Base-by-base conservation (phyloP, 2,797 vertebrate genomes). In the Sternotherus odoratus region DNA sequence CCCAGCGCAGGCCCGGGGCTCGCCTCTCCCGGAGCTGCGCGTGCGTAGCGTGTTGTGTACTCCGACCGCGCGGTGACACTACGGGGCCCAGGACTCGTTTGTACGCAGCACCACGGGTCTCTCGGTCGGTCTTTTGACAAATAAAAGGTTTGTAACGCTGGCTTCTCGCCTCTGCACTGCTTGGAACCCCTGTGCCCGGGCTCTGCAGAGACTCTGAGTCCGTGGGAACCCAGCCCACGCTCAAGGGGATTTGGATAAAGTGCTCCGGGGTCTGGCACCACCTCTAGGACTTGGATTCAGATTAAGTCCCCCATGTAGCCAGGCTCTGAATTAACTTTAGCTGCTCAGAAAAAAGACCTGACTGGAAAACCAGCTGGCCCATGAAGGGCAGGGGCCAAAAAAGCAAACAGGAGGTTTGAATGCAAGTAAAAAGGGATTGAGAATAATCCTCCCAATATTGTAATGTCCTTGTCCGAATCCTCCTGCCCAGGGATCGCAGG, bases 401-500 rank as follows among this genome's bases (percentile, higher is more conserved):
- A 69, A 69, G n/a, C 63, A 66, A 66, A 66, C n/a, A 12, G 5
- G n/a, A 36, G 5, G 1, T 5, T 66, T 1, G 19, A 11, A 5
- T 66, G 60, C 9, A 66, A 10, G 17, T 66, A 39, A 19, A 36
- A 19, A n/a, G 60, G 17, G n/a, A 36, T 0, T 23, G 19, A 69
- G n/a, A 36, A 11, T 36, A 23, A 21, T 36, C 10, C n/a, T 69
- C 19, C n/a, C 21, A 69, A 21, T 39, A 11, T 3, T 36, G n/a
- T 21, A n/a, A 30, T n/a, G 8, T 6, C 5, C 19, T 33, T 63
- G 60, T 63, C 30, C 57, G 16, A 21, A 12, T 57, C 60, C 15
- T 5, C n/a, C n/a, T 39, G n/a, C 12, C n/a, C n/a, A 69, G 63
- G n/a, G 33, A 21, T 11, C 2, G n/a, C 10, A 2, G 2, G 33